Conservation (phyloP, 2,888 invertebrate genomes). For the Microplitis deprimator region DNA sequence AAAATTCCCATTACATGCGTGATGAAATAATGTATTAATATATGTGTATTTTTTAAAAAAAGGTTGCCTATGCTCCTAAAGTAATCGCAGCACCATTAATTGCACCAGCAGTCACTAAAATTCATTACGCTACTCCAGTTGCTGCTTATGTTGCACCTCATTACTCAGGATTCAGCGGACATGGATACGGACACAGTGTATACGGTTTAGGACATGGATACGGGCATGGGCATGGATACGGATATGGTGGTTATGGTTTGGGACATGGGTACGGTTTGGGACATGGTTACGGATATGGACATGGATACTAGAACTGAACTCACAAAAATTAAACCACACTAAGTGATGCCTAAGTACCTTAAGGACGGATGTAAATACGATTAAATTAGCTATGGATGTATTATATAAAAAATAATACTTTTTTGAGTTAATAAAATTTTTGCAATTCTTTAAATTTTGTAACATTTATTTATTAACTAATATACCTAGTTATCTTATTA, state of each 20-base stretch:
- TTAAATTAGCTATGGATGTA: neutral
- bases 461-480: neutral
- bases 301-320: conserved; percentile 31
- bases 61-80: conserved; percentile 59
- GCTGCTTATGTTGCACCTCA: conserved; percentile 36
- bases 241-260: conserved; percentile 50
- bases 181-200: conserved; percentile 55
- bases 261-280: conserved; percentile 61
- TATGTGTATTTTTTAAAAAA: neutral
- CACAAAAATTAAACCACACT: conserved; percentile 1
- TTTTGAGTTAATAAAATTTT: conserved; percentile 17
- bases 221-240: conserved; percentile 48
- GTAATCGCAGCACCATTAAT: conserved; percentile 54
- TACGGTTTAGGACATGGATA: conserved; percentile 51
- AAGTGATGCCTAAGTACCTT: conserved; percentile 26
- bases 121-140: conserved; percentile 54
- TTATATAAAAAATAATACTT: neutral
- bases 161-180: conserved; percentile 41
- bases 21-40: neutral
- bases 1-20: too few relatives aligned
- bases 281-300: conserved; percentile 48
- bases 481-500: neutral
- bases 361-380: conserved; percentile 38
- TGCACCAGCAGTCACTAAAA: conserved; percentile 55
- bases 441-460: neutral